Evolutionary conservation across 2,888 invertebrate species (phyloP).

Genomic region (Labia minor): DNA sequence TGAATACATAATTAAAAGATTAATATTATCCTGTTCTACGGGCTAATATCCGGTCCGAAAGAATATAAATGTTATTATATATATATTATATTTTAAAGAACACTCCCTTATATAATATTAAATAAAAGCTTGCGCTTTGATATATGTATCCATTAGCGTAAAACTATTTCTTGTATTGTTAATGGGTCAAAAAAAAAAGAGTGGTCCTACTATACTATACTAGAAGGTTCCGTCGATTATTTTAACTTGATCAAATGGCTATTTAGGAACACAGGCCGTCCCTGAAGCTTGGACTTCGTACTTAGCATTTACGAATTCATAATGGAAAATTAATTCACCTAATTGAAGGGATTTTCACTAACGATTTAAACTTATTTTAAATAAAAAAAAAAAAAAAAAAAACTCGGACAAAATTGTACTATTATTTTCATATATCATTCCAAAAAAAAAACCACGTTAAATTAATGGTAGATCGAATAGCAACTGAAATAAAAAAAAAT

Average conservation of each 20-base stretch:
- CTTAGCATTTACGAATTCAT: conserved; percentile 1
- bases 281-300: conserved; percentile 13
- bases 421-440: not conserved
- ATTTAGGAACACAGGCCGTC: conserved; percentile 13
- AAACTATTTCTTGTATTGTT: not conserved
- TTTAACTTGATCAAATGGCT: not conserved
- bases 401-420: not conserved
- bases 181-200: not conserved
- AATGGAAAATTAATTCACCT: not conserved
- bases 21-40: too few species aligned
- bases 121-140: conserved; percentile 18
- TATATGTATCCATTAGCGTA: too few species aligned
- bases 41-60: too few species aligned
- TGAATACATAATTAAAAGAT: too few species aligned
- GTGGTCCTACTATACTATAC: not conserved
- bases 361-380: not conserved
- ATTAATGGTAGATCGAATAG: not conserved
- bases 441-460: not conserved
- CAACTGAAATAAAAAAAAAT: not conserved
- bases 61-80: too few species aligned
- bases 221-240: not conserved
- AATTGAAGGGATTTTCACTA: too few species aligned
- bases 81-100: too few species aligned
- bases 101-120: conserved; percentile 19
- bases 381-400: not conserved